A percentile compares a stretch with the other conserved stretches of the same genome.
Conservation (phyloP, 2,888 invertebrate species). For the Elmis aenea region DNA sequence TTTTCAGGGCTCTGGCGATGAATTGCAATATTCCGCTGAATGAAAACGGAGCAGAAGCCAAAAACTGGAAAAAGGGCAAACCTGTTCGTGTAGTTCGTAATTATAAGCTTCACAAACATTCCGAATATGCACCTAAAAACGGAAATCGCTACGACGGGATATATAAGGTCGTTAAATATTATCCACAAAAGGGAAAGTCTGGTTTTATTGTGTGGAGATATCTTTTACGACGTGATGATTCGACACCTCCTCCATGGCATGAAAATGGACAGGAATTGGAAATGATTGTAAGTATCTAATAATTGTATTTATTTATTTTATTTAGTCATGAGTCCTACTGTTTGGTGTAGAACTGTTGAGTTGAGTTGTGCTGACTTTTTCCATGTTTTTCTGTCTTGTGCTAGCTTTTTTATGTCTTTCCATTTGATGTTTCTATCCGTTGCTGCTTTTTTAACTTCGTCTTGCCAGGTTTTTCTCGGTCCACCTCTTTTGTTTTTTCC, state of each 20-base stretch:
- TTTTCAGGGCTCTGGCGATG: slow-evolving; percentile 65
- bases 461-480: too few species aligned
- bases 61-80: slow-evolving; percentile 66
- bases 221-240: slow-evolving; percentile 70
- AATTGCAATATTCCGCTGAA: slow-evolving; percentile 70
- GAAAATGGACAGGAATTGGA: slow-evolving; percentile 57
- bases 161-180: slow-evolving; percentile 82
- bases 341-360: too few species aligned
- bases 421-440: too few species aligned
- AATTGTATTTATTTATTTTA: too few species aligned
- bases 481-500: too few species aligned
- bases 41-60: slow-evolving; percentile 63
- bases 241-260: slow-evolving; percentile 75
- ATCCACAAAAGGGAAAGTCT: slow-evolving; percentile 69
- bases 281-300: slow-evolving; percentile 37
- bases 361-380: too few species aligned
- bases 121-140: slow-evolving; percentile 71
- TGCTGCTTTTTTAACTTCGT: too few species aligned
- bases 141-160: slow-evolving; percentile 80
- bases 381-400: too few species aligned
- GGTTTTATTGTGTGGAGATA: slow-evolving; percentile 80
- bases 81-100: slow-evolving; percentile 77
- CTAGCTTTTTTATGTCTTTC: too few species aligned
- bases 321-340: too few species aligned
- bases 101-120: slow-evolving; percentile 68